A percentile compares a stretch with the other conserved stretches of the same genome.
phyloP scores from a whole-genome alignment of 92 coral and sea anemone species.

The Siderastrea radians region DNA sequence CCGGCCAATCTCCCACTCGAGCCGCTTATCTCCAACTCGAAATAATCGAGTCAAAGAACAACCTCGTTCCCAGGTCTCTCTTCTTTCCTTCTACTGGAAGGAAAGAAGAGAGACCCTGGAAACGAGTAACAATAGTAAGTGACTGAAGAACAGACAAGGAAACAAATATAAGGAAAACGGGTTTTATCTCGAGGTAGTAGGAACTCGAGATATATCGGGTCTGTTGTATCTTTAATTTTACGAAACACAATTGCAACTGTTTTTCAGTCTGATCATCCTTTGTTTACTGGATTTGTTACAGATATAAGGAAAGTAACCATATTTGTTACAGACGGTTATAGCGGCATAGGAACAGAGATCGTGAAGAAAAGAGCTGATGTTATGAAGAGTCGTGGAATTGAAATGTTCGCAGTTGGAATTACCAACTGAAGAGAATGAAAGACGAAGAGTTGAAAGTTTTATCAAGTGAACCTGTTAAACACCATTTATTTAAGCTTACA shows the following conservation, averaged over 20 bases:
- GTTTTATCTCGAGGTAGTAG: too few relatives aligned
- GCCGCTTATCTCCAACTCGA: too few relatives aligned
- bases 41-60: too few relatives aligned
- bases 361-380: constrained; percentile 8
- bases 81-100: too few relatives aligned
- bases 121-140: too few relatives aligned
- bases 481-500: constrained; percentile 31
- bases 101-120: too few relatives aligned
- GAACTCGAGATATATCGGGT: neutral
- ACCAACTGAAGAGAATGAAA: constrained; percentile 34
- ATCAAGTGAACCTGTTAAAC: constrained; percentile 34
- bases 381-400: constrained; percentile 41
- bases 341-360: constrained; percentile 49
- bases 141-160: too few relatives aligned
- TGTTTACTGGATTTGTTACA: neutral
- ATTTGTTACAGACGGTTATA: constrained; percentile 58
- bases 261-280: neutral
- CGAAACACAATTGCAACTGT: neutral
- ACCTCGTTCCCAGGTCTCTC: too few relatives aligned
- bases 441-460: constrained; percentile 30
- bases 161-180: too few relatives aligned
- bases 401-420: constrained; percentile 61
- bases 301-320: constrained; percentile 54
- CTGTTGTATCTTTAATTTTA: neutral
- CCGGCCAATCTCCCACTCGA: too few relatives aligned